Conservation (phyloP, 2,888 invertebrate genomes). For the Salticus scenicus region DNA sequence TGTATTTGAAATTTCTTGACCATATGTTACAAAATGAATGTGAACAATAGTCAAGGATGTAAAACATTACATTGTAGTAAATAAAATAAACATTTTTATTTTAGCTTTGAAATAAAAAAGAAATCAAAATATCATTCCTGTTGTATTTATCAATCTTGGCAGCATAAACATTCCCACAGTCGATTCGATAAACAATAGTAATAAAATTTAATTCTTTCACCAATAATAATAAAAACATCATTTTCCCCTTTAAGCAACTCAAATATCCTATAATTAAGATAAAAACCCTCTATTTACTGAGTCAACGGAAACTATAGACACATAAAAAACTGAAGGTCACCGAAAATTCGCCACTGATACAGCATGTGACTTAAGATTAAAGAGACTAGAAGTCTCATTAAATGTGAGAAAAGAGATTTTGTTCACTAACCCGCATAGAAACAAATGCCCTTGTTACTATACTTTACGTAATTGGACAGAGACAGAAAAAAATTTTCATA, state of each 20-base stretch:
- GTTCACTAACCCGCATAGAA: constrained; percentile 45
- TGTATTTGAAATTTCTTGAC: no score
- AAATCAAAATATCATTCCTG: constrained; percentile 57
- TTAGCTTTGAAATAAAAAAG: no score
- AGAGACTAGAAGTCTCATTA: constrained; percentile 38
- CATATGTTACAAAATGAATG: no score
- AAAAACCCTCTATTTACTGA: constrained; percentile 32
- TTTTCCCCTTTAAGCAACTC: constrained; percentile 45
- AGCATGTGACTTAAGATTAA: background rate
- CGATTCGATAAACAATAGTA: background rate
- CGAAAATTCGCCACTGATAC: constrained; percentile 4
- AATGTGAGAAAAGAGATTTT: constrained; percentile 44
- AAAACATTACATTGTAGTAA: no score
- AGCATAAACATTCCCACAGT: background rate
- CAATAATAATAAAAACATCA: constrained; percentile 49
- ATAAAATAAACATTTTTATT: no score
- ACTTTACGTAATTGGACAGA: constrained; percentile 59
- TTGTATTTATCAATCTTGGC: background rate
- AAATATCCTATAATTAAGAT: constrained; percentile 55
- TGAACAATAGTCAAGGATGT: no score
- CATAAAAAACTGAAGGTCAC: constrained; percentile 16
- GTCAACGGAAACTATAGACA: background rate
- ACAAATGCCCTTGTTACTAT: constrained; percentile 59
- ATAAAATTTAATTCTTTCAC: background rate
- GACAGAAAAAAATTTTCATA: constrained; percentile 25